A percentile compares a stretch with the other conserved stretches of the same genome.
Evolutionary conservation across 1,140 invertebrate species (phyloP).

Genomic region (Tyrophagus putrescentiae): DNA sequence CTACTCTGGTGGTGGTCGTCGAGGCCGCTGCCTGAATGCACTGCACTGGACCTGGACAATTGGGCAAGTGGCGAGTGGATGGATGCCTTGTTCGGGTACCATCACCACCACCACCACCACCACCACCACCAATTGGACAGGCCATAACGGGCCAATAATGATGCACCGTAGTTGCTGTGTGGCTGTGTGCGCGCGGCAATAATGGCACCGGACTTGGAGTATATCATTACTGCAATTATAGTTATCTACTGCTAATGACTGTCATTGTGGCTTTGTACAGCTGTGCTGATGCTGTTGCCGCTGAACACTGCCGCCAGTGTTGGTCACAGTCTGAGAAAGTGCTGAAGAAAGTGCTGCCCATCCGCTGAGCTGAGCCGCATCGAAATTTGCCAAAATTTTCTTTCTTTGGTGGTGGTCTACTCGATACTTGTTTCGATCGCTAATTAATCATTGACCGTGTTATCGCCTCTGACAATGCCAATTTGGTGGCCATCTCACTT

Average conservation of each 20-base stretch:
- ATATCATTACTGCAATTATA: slow-evolving; percentile 19
- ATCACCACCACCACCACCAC: too few species aligned
- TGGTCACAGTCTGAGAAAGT: too few species aligned
- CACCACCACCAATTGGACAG: slow-evolving; percentile 1
- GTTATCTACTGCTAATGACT: slow-evolving; percentile 20
- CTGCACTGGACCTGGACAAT: too few species aligned
- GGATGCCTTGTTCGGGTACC: background rate
- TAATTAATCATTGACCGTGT: slow-evolving; percentile 10
- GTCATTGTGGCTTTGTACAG: slow-evolving; percentile 12
- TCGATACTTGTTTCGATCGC: slow-evolving; percentile 2
- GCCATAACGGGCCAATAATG: slow-evolving; percentile 14
- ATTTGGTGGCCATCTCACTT: too few species aligned
- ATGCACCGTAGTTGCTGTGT: background rate
- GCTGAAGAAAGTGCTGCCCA: too few species aligned
- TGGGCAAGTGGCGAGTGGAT: background rate
- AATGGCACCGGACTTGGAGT: background rate
- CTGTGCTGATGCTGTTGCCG: background rate
- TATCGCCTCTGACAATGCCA: too few species aligned
- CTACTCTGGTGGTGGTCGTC: too few species aligned
- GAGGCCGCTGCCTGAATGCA: too few species aligned
- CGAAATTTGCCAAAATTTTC: too few species aligned
- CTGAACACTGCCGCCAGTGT: too few species aligned
- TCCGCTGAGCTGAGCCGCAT: too few species aligned
- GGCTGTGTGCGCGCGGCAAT: too few species aligned
- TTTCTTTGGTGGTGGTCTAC: background rate